A percentile compares a stretch with the other conserved stretches of the same genome.
Evolutionary conservation across 2,113 vertebrate species (phyloP).

Genomic region (Aldabrachelys gigantea): DNA sequence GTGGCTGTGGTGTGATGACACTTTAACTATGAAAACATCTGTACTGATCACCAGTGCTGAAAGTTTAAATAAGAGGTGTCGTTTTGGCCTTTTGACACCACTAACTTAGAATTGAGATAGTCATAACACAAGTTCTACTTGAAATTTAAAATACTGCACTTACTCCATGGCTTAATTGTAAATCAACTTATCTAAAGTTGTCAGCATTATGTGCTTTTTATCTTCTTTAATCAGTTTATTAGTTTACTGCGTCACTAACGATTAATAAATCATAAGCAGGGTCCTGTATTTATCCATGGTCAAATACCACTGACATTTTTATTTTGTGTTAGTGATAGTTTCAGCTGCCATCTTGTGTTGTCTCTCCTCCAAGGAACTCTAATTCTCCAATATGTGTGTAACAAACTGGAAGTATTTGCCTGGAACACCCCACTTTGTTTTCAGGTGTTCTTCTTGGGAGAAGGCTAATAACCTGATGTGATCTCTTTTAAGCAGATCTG

Average conservation of each 20-base stretch:
- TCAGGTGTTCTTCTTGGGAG: too few species aligned
- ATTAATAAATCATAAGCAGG: background rate
- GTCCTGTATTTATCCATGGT: background rate
- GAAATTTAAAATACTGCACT: background rate
- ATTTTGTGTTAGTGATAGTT: background rate
- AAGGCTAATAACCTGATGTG: background rate
- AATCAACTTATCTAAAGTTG: background rate
- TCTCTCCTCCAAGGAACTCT: background rate
- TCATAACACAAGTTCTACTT: background rate
- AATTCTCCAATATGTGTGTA: background rate
- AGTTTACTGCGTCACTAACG: background rate
- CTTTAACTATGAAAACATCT: background rate
- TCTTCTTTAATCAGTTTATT: background rate
- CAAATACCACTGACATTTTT: background rate
- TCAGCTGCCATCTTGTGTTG: background rate
- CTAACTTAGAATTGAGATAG: background rate
- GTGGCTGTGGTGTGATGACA: background rate
- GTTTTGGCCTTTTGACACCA: background rate
- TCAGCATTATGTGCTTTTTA: background rate
- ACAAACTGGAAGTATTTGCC: background rate
- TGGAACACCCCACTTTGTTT: background rate
- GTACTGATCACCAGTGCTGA: background rate
- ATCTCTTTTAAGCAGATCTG: background rate
- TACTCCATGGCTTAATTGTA: background rate
- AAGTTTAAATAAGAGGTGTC: background rate